Evolutionary conservation across 53 echinoderm and acorn worm species (phyloP).

Genomic region (Zoroaster sp.): DNA sequence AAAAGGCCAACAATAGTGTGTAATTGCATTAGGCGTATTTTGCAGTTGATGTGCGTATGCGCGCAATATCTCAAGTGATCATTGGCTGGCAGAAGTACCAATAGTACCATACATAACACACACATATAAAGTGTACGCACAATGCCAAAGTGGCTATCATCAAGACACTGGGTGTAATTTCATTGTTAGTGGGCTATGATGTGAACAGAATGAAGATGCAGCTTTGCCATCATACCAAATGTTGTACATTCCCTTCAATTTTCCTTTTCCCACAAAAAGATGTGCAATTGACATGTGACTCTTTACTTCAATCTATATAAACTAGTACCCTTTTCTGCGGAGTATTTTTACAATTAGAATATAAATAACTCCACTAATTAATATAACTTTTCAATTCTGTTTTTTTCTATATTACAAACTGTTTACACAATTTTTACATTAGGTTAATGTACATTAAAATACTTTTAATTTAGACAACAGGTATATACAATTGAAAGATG

Average conservation of each 20-base stretch:
- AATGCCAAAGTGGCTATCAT: too few relatives aligned
- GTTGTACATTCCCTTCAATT: neutral
- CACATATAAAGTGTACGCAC: too few relatives aligned
- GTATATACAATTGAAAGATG: neutral
- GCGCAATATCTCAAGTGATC: too few relatives aligned
- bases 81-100: too few relatives aligned
- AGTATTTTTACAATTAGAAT: neutral
- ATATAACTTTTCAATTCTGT: neutral
- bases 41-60: too few relatives aligned
- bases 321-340: slow-evolving; percentile 23
- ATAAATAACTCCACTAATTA: neutral
- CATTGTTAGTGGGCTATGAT: too few relatives aligned
- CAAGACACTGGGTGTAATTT: too few relatives aligned
- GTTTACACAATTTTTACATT: slow-evolving; percentile 37
- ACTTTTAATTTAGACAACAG: neutral
- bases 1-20: too few relatives aligned
- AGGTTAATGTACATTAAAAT: slow-evolving; percentile 23
- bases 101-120: too few relatives aligned
- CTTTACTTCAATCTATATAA: neutral
- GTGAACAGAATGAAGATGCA: too few relatives aligned
- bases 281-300: neutral
- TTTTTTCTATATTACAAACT: slow-evolving; percentile 16
- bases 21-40: too few relatives aligned
- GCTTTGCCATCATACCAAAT: too few relatives aligned
- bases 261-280: neutral